phyloP scores from a whole-genome alignment of 2,888 invertebrate species.

The Xanthia icteritia region DNA sequence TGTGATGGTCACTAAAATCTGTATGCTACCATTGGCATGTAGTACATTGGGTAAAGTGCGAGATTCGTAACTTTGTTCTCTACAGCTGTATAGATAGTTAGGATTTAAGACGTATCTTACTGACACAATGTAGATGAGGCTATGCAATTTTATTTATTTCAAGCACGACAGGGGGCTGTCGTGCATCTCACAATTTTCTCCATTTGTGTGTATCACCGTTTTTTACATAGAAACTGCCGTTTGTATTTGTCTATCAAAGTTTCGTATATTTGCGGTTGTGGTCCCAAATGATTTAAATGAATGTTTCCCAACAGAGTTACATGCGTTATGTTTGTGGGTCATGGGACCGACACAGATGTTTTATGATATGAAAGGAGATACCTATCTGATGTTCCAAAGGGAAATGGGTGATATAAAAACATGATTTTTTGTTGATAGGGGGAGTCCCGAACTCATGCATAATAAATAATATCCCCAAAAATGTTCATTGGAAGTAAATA shows the following conservation, averaged over 20 bases:
- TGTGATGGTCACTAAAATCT: too few species aligned
- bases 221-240: too few species aligned
- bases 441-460: neutral
- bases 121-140: too few species aligned
- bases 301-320: conserved; percentile 1
- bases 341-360: neutral
- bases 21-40: too few species aligned
- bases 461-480: neutral
- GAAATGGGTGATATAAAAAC: conserved; percentile 5
- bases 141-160: too few species aligned
- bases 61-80: too few species aligned
- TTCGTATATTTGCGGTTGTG: neutral
- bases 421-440: neutral
- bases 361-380: neutral
- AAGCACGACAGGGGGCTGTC: too few species aligned
- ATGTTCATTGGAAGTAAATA: neutral
- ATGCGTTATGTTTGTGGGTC: conserved; percentile 44
- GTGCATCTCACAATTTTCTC: too few species aligned
- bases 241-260: neutral
- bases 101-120: too few species aligned
- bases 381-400: neutral
- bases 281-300: conserved; percentile 5
- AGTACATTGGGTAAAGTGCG: too few species aligned
- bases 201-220: too few species aligned
- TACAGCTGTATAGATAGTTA: too few species aligned